phyloP scores from a whole-genome alignment of 2,797 vertebrate species.

The Clamator glandarius region DNA sequence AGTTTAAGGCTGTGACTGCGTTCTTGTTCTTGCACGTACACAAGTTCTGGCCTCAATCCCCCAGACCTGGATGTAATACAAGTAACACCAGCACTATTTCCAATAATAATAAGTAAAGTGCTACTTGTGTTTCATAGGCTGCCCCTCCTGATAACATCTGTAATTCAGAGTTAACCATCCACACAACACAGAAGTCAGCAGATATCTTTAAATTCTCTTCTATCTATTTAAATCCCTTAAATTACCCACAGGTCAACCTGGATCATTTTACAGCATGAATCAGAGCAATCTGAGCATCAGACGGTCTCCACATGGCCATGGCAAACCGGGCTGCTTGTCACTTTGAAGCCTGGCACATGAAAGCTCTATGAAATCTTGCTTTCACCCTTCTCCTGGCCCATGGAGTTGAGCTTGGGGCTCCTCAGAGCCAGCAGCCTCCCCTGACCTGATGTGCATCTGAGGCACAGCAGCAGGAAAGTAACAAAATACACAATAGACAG shows the following conservation, averaged over 20 bases:
- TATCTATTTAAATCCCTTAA: constrained; percentile 23
- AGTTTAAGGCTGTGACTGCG: not conserved
- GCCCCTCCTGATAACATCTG: constrained; percentile 32
- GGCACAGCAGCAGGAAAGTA: not conserved
- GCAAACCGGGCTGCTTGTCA: not conserved
- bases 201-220: constrained; percentile 1
- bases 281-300: not conserved
- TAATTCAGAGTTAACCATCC: constrained; percentile 21
- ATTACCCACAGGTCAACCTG: not conserved
- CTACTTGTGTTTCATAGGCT: constrained; percentile 10
- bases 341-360: not conserved
- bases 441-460: not conserved
- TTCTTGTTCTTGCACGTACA: not conserved
- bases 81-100: constrained; percentile 14
- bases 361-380: not conserved
- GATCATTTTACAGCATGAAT: not conserved
- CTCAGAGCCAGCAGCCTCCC: not conserved
- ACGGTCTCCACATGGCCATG: not conserved
- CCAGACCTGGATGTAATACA: not conserved
- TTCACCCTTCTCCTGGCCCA: not conserved
- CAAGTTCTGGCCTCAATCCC: not conserved
- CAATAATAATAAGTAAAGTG: constrained; percentile 11
- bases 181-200: constrained; percentile 27
- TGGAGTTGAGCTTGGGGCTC: not conserved
- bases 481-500: not conserved